These are phyloP conservation scores for Anableps anableps DNA, from an alignment of 2,797 vertebrate genomes.

Conservation along the genomic window DNA sequence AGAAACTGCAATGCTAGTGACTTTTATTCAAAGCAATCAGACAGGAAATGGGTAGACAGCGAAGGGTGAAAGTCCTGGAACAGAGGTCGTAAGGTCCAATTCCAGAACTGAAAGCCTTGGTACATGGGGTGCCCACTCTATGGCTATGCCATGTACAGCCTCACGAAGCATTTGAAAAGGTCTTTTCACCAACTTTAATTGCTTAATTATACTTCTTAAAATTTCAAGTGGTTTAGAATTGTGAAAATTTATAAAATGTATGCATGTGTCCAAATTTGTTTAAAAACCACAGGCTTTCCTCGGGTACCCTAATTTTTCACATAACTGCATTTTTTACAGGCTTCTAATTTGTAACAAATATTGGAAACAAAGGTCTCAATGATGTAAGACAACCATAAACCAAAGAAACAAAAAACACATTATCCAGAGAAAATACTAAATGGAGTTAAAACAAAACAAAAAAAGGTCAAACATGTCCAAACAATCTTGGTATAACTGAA, in stretches of 20 bases:
- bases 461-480: background rate
- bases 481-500: background rate
- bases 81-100: too few species aligned
- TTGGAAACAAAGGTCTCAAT: background rate
- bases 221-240: too few species aligned
- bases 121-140: too few species aligned
- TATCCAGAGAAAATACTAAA: background rate
- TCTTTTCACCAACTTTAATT: too few species aligned
- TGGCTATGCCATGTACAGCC: too few species aligned
- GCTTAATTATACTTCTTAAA: background rate
- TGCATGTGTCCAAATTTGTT: background rate
- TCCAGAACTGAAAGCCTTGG: too few species aligned
- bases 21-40: background rate
- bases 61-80: too few species aligned
- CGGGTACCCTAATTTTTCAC: background rate
- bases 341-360: background rate
- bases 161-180: too few species aligned
- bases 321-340: background rate
- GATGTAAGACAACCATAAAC: background rate
- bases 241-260: background rate
- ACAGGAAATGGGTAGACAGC: background rate
- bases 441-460: background rate
- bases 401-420: background rate
- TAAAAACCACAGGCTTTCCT: background rate
- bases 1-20: background rate